phyloP scores from a whole-genome alignment of 1,140 invertebrate genomes.

The Holcopasites calliopsidis region DNA sequence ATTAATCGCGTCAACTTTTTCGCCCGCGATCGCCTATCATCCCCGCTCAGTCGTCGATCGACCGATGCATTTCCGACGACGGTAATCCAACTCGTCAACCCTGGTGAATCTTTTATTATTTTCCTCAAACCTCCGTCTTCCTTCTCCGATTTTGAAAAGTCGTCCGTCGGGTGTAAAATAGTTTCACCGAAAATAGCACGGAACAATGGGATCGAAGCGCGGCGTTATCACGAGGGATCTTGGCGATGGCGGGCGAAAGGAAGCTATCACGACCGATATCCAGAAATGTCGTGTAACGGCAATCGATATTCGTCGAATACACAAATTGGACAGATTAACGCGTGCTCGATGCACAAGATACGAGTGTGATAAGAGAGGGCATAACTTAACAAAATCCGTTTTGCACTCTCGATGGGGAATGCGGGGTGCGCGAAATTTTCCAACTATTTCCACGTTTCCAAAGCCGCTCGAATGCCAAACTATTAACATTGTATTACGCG shows the following conservation, averaged over 20 bases:
- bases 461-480: not conserved
- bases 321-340: constrained; percentile 7
- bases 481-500: constrained; percentile 29
- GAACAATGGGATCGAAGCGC: not conserved
- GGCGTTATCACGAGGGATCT: not conserved
- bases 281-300: not conserved
- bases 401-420: not conserved
- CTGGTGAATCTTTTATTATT: not conserved
- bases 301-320: not conserved
- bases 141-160: too few species aligned
- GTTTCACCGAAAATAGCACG: not conserved
- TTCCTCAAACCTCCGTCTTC: not conserved
- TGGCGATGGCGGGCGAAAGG: not conserved
- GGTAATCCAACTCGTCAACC: not conserved
- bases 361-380: too few species aligned
- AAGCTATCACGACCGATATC: not conserved
- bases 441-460: constrained; percentile 2
- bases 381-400: constrained; percentile 25
- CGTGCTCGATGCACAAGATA: too few species aligned
- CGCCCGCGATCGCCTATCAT: not conserved
- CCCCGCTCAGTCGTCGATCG: not conserved
- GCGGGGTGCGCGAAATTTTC: not conserved
- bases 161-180: not conserved
- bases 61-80: not conserved
- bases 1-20: not conserved